Base-by-base conservation (phyloP, 2,888 invertebrate genomes). In the Adineta ricciae region DNA sequence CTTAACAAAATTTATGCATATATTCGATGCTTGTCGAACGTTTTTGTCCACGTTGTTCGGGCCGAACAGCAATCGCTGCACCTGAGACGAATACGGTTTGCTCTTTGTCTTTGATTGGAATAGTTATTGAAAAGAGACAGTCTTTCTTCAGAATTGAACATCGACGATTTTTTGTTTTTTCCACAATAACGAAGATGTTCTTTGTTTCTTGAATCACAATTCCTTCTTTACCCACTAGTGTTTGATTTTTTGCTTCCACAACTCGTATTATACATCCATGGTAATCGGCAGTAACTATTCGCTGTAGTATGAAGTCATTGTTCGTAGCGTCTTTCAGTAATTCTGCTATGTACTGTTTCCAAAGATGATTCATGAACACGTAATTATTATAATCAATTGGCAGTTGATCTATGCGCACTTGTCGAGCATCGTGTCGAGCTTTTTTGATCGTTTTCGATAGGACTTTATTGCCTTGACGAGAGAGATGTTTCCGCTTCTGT, bases 131-230 rank as follows among this genome's bases (percentile, higher is more conserved):
- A 32, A 78, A 78, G 3, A 78, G 41, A 32, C 78, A 78, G n/a
- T 78, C 41, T 41, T 41, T 38, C n/a, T 78, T 78, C 0, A 78
- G 2, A 19, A 78, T 41, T n/a, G 78, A 78, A 41, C 78, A 78
- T 41, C 9, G 11, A 19, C n/a, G 41, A 78, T 78, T 78, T 78
- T 78, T 78, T 2, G 14, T 41, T 78, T 78, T 24, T 41, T 78
- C 78, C 38, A 78, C 36, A 41, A 78, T 78, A 41, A 41, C n/a
- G 9, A 78, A 41, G 0, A 78, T 78, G 41, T 41, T 78, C n/a
- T 78, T 78, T 32, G 78, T 78, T 78, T 78, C 78, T 78, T 78
- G 78, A 41, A 78, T 78, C n/a, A 78, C 19, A 78, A 78, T 78
- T 4, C 78, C 78, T 78, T 78, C n/a, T 78, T 78, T 78, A 14